Percentiles rank a stretch among this genome's conserved stretches.
Conservation (phyloP, 2,113 vertebrate species). For the Diglossa brunneiventris region DNA sequence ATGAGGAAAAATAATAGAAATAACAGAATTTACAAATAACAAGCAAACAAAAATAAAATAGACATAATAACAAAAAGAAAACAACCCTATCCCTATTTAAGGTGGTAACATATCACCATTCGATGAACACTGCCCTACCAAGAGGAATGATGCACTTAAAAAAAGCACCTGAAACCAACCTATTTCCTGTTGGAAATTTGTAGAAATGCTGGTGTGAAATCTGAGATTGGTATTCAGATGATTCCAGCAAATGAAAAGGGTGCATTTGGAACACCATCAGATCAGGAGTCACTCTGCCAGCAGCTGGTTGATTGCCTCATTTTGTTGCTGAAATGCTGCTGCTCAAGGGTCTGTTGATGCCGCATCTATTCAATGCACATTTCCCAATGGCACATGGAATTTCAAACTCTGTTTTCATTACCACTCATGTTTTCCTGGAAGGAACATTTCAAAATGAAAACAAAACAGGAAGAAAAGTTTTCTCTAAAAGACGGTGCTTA, state of each 20-base stretch:
- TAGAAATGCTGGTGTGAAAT: not conserved
- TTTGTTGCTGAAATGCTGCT: not conserved
- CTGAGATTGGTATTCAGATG: not conserved
- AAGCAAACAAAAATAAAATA: not conserved
- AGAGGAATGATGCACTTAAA: not conserved
- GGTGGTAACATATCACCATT: too few species aligned
- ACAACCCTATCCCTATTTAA: not conserved
- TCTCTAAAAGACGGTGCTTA: not conserved
- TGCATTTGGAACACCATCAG: not conserved
- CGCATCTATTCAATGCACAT: not conserved
- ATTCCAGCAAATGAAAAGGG: not conserved
- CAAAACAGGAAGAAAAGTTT: not conserved
- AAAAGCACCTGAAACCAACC: rapidly evolving
- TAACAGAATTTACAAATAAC: not conserved
- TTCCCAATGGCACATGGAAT: not conserved
- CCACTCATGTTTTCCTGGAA: not conserved
- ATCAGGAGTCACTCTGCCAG: not conserved
- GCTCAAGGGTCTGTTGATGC: not conserved
- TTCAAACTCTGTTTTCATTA: not conserved
- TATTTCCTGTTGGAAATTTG: not conserved
- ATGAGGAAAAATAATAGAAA: not conserved
- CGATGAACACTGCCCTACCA: not conserved
- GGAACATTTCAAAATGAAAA: not conserved
- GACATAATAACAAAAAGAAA: not conserved
- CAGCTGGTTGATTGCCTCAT: not conserved